Conservation (phyloP, 2,113 vertebrate species). For the Muscicapa adusta region DNA sequence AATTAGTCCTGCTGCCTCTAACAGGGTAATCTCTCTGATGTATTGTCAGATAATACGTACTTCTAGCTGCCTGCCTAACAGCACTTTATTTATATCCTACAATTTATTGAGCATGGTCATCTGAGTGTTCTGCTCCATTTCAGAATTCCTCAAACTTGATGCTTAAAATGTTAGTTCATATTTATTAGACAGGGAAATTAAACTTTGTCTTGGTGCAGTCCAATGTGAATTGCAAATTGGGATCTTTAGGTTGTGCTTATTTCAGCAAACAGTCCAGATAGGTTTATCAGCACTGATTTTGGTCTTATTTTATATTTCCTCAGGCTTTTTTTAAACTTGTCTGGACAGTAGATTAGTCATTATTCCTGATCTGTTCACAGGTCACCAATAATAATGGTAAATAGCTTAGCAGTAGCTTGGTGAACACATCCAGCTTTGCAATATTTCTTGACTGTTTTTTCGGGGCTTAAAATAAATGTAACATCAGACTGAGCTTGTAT, state of each 20-base stretch:
- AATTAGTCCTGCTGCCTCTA: not conserved
- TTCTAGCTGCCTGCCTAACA: not conserved
- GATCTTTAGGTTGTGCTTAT: not conserved
- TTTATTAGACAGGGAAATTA: not conserved
- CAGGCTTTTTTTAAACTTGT: not conserved
- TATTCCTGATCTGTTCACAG: not conserved
- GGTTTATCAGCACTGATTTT: not conserved
- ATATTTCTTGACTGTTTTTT: not conserved
- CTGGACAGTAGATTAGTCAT: not conserved
- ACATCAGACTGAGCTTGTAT: not conserved
- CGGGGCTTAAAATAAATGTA: not conserved
- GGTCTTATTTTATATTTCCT: not conserved
- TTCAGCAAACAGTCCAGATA: not conserved
- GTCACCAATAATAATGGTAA: not conserved
- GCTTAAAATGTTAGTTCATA: not conserved
- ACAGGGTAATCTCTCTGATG: not conserved
- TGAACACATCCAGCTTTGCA: not conserved
- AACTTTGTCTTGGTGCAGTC: not conserved
- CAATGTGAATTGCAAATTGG: not conserved
- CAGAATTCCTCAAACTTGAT: not conserved
- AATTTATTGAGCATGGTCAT: accelerated
- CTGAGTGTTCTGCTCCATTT: not conserved
- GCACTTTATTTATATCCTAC: not conserved
- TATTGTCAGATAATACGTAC: not conserved
- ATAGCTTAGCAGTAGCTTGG: not conserved